These are phyloP conservation scores for Lutraria rhynchaena DNA, from an alignment of 1,140 invertebrate genomes.

Conservation along the genomic window DNA sequence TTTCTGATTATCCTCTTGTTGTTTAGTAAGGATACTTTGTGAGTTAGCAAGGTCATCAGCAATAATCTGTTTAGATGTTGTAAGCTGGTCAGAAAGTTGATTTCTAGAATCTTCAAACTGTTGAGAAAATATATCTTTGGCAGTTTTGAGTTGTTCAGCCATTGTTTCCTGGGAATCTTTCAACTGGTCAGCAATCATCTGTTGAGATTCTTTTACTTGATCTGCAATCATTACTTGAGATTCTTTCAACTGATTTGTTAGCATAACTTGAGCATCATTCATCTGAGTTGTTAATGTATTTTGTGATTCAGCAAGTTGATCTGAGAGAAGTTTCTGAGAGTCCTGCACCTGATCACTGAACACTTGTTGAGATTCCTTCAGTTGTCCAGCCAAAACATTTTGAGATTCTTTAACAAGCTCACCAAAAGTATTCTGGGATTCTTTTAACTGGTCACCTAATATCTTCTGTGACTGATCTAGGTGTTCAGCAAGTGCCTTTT, in stretches of 20 bases:
- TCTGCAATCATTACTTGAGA: constrained; percentile 50
- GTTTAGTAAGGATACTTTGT: constrained; percentile 28
- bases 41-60: constrained; percentile 35
- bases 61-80: constrained; percentile 20
- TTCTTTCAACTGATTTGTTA: constrained; percentile 55
- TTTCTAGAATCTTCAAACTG: constrained; percentile 32
- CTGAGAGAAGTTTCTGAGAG: constrained; percentile 50
- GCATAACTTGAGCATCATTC: constrained; percentile 41
- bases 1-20: constrained; percentile 38
- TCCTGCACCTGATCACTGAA: constrained; percentile 56
- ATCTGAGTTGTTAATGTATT: constrained; percentile 50
- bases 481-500: constrained; percentile 28
- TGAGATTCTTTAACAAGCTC: constrained; percentile 56
- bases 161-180: constrained; percentile 53
- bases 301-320: constrained; percentile 52
- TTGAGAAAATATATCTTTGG: constrained; percentile 31
- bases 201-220: constrained; percentile 50
- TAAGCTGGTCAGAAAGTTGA: constrained; percentile 32
- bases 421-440: constrained; percentile 53
- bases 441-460: constrained; percentile 33
- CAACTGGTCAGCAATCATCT: constrained; percentile 53
- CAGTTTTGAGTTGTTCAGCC: constrained; percentile 32
- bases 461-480: constrained; percentile 38
- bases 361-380: constrained; percentile 51
- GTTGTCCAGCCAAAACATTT: constrained; percentile 44